A percentile compares a stretch with the other conserved stretches of the same genome.
Conservation (phyloP, 2,797 vertebrate genomes). For the Chelmon rostratus region DNA sequence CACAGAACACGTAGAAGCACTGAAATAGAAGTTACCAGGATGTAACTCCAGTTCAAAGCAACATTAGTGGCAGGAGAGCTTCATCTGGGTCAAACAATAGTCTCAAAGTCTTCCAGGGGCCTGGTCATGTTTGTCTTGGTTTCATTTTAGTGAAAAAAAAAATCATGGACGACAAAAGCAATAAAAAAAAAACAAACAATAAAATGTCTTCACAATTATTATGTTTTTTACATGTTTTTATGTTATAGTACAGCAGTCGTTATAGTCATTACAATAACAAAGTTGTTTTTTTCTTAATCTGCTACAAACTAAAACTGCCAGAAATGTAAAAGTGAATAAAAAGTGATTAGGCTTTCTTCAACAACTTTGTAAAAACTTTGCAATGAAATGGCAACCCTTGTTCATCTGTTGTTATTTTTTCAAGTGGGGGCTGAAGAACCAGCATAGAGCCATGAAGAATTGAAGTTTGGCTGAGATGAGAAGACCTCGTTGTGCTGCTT, state of each 20-base stretch:
- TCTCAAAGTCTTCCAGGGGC: neutral
- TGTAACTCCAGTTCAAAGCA: neutral
- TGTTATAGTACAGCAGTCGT: neutral
- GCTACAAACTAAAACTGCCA: too few relatives aligned
- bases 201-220: too few relatives aligned
- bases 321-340: neutral
- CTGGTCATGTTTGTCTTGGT: neutral
- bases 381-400: neutral
- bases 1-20: neutral
- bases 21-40: neutral
- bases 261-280: neutral
- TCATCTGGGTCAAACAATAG: neutral
- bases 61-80: neutral
- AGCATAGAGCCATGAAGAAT: neutral
- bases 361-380: constrained; percentile 7
- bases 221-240: neutral
- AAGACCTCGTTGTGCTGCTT: constrained; percentile 7
- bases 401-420: neutral
- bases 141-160: neutral
- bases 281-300: neutral
- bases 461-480: constrained; percentile 12
- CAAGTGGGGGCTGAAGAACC: neutral
- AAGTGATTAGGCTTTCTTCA: neutral
- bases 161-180: too few relatives aligned
- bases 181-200: too few relatives aligned